These are phyloP conservation scores for Pammene aurita DNA, from an alignment of 2,888 invertebrate genomes.

Conservation along the genomic window DNA sequence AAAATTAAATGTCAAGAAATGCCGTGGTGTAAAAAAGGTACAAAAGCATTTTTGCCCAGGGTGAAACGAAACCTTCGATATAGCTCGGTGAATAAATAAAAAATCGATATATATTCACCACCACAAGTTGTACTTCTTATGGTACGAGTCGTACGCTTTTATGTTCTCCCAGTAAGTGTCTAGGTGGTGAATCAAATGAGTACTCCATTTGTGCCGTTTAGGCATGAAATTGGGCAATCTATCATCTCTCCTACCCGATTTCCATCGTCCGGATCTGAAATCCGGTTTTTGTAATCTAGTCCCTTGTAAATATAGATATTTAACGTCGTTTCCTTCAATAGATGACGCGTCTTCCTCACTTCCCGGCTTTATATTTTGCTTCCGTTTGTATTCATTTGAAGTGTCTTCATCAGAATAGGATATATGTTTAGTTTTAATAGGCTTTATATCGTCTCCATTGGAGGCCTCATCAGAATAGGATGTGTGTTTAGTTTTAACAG, in stretches of 20 bases:
- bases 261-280: background rate
- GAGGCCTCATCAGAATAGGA: too few relatives aligned
- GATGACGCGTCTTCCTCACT: background rate
- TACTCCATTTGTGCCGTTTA: background rate
- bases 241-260: background rate
- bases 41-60: too few relatives aligned
- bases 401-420: background rate
- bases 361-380: background rate
- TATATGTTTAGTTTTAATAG: background rate
- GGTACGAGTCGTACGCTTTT: background rate
- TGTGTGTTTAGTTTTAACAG: background rate
- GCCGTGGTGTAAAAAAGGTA: too few relatives aligned
- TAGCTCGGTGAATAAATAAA: background rate
- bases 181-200: background rate
- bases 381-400: background rate
- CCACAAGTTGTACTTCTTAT: background rate
- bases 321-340: background rate
- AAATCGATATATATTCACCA: background rate
- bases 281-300: background rate
- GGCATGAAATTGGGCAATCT: constrained; percentile 4
- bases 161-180: background rate
- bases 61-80: background rate
- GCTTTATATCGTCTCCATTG: background rate
- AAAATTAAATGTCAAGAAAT: too few relatives aligned
- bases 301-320: constrained; percentile 11